Conservation (phyloP, 1,140 invertebrate genomes). For the Diorhabda carinulata region DNA sequence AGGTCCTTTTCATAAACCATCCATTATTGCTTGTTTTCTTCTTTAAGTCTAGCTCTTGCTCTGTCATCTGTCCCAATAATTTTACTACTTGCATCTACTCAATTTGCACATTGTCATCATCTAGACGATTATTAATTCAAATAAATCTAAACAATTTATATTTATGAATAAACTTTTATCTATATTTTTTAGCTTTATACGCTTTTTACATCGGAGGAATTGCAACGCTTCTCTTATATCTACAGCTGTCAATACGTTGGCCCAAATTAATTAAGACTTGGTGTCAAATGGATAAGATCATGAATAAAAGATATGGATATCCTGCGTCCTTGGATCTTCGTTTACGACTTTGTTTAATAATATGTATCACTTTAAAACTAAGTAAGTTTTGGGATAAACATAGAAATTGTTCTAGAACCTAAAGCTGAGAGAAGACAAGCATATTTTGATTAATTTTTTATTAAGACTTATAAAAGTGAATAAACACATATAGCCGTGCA, state of each 20-base stretch:
- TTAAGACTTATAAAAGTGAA: too few species aligned
- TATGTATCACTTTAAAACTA: conserved; percentile 15
- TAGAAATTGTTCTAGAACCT: too few species aligned
- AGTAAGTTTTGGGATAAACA: conserved; percentile 7
- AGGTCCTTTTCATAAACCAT: not conserved
- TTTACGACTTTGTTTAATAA: conserved; percentile 8
- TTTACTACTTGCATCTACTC: not conserved
- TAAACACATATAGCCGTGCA: too few species aligned
- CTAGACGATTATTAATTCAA: not conserved
- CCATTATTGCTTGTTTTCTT: not conserved
- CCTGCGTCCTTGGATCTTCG: conserved; percentile 21
- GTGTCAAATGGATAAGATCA: conserved; percentile 25
- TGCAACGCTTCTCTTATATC: conserved; percentile 11
- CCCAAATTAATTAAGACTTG: conserved; percentile 26
- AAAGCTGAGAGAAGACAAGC: too few species aligned
- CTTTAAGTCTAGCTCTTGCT: too few species aligned
- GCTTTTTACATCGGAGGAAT: conserved; percentile 19
- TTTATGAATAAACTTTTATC: not conserved
- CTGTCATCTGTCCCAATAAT: not conserved
- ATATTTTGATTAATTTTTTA: too few species aligned
- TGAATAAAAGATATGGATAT: conserved; percentile 27
- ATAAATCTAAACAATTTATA: not conserved
- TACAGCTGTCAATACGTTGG: conserved; percentile 23
- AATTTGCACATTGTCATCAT: not conserved
- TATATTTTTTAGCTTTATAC: conserved; percentile 17